Conservation (phyloP, 2,888 invertebrate species). For the Rhagium mordax region DNA sequence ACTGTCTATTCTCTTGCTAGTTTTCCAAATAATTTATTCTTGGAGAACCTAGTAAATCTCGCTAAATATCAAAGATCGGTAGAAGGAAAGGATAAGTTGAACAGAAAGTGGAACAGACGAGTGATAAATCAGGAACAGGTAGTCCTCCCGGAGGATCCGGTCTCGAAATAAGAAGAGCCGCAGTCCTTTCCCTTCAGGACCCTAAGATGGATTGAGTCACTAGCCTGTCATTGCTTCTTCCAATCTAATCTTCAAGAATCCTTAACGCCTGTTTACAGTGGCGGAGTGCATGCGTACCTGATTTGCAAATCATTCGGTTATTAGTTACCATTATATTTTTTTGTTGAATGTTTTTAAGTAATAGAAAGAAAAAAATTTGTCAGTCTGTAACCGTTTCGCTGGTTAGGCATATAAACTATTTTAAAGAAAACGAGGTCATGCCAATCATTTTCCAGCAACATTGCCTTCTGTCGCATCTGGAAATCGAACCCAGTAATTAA, state of each 20-base stretch:
- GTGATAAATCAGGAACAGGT: constrained; percentile 71
- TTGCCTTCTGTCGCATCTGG: too few relatives aligned
- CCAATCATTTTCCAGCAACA: too few relatives aligned
- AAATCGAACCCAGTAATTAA: too few relatives aligned
- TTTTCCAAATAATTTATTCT: constrained; percentile 66
- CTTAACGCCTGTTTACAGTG: constrained; percentile 43
- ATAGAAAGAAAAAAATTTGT: too few relatives aligned
- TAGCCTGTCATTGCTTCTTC: constrained; percentile 62
- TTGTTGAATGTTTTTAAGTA: too few relatives aligned
- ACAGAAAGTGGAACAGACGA: constrained; percentile 69
- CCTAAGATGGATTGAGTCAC: constrained; percentile 67
- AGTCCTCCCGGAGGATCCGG: constrained; percentile 67
- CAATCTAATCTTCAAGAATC: constrained; percentile 60
- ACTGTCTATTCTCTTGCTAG: constrained; percentile 49
- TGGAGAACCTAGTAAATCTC: constrained; percentile 66
- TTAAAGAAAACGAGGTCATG: too few relatives aligned
- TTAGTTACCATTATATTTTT: too few relatives aligned
- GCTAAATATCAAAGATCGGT: constrained; percentile 69
- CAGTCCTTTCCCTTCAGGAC: constrained; percentile 64
- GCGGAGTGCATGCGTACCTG: constrained; percentile 4
- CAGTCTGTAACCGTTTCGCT: too few relatives aligned
- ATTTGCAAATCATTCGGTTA: too few relatives aligned
- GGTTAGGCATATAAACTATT: too few relatives aligned
- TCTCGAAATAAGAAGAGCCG: constrained; percentile 67
- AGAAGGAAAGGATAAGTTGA: constrained; percentile 67